Conservation (phyloP, 2,888 invertebrate species). For the Drosophila melanosoma region DNA sequence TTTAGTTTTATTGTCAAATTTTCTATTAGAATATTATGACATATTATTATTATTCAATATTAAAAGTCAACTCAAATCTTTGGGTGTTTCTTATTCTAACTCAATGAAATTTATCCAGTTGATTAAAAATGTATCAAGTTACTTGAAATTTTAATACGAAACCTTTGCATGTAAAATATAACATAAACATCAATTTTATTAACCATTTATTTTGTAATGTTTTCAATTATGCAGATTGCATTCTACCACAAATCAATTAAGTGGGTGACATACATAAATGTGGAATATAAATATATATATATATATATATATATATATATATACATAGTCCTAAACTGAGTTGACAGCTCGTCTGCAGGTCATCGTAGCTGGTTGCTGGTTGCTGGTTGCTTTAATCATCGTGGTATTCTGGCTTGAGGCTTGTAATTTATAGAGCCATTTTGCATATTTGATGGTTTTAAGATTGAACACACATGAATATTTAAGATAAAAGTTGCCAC, state of each 20-base stretch:
- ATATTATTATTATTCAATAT: no score
- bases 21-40: not conserved
- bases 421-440: constrained; percentile 11
- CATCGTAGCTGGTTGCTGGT: constrained; percentile 5
- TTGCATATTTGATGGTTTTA: constrained; percentile 32
- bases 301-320: not conserved
- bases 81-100: not conserved
- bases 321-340: not conserved
- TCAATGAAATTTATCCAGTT: not conserved
- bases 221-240: not conserved
- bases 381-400: not conserved
- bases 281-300: not conserved
- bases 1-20: not conserved
- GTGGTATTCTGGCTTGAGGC: not conserved
- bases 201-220: not conserved
- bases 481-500: constrained; percentile 51
- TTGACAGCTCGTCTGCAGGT: not conserved
- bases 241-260: not conserved
- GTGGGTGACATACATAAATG: not conserved
- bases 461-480: constrained; percentile 50
- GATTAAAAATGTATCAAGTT: not conserved
- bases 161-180: no score
- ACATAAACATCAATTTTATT: not conserved
- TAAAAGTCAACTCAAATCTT: no score
- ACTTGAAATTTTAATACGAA: no score